Base-by-base conservation (phyloP, 2,113 vertebrate species). In the Halcyon malimbica region DNA sequence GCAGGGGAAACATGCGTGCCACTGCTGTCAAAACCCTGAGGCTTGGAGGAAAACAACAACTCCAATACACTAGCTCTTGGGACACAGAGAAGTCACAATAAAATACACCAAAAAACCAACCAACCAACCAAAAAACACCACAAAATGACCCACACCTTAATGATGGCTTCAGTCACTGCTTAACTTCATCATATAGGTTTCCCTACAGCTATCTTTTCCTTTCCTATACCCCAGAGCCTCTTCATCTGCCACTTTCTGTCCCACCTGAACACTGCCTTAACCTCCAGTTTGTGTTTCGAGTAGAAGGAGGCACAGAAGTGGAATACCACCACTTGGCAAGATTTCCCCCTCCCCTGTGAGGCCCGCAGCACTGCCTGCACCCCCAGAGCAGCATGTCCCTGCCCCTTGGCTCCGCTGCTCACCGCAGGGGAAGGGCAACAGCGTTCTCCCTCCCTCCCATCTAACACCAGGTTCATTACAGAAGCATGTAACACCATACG, bases 1-100 rank as follows among this genome's bases (percentile, higher is more conserved):
- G 35, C 57, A 42, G 63, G 24, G 37, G 6, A 9, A 76, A 77
- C 2, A 2, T 0, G 2, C 1, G 0, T 10, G 6, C 35, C 70
- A 53, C 31, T 33, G 33, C 1, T 0, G 20, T 35, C 73, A 67
- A n/a, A 77, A 59, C 25, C 15, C 31, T 65, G 3, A 9, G 10
- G 18, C 54, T 91, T 44, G 26, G 33, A 83, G 88, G 59, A 92
- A 69, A 88, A 75, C 18, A 31, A 28, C 31, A 73, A 41, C 28
- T 53, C 37, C 33, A 60, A 16, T 15, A 54, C 54, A 56, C 16
- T 15, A 44, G 17, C 10, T 69, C 26, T 37, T n/a, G 33, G 42
- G 41, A 74, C 41, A 83, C 28, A 50, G 11, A 75, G 67, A 90
- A 65, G 39, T 53, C 50, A 78, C 26, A 23, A 41, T 1, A 23